Evolutionary conservation across 1,140 invertebrate genomes (phyloP).

Genomic region (Lepidotrigona ventralis): DNA sequence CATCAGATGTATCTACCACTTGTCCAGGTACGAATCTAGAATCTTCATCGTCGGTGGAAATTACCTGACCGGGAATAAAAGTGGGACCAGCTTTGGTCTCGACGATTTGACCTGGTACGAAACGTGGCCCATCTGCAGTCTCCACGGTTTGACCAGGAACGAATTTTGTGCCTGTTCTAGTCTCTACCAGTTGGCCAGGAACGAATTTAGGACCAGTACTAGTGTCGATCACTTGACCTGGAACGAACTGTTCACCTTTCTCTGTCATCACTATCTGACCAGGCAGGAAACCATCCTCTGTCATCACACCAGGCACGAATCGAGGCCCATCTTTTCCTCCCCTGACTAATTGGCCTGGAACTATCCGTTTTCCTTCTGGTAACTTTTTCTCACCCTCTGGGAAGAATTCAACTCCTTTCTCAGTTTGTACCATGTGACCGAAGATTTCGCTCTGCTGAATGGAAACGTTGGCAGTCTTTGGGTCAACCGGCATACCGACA

Average conservation of each 20-base stretch:
- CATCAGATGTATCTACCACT: constrained; percentile 86
- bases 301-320: constrained; percentile 86
- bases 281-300: constrained; percentile 85
- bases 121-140: constrained; percentile 84
- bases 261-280: constrained; percentile 86
- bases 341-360: constrained; percentile 84
- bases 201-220: constrained; percentile 83
- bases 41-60: constrained; percentile 85
- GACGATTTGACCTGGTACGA: constrained; percentile 87
- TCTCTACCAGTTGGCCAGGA: constrained; percentile 87
- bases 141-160: constrained; percentile 87
- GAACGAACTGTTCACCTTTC: constrained; percentile 85
- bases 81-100: constrained; percentile 87
- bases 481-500: constrained; percentile 82
- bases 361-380: constrained; percentile 82
- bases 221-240: constrained; percentile 82
- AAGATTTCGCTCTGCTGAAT: constrained; percentile 82
- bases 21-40: constrained; percentile 87
- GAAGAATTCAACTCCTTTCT: constrained; percentile 85
- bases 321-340: constrained; percentile 82
- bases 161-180: constrained; percentile 84
- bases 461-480: constrained; percentile 79
- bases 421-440: constrained; percentile 86
- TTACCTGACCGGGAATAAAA: constrained; percentile 88
- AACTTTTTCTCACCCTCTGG: constrained; percentile 80